Conservation (phyloP, 1,140 invertebrate genomes). For the Ostrea denselamellosa region DNA sequence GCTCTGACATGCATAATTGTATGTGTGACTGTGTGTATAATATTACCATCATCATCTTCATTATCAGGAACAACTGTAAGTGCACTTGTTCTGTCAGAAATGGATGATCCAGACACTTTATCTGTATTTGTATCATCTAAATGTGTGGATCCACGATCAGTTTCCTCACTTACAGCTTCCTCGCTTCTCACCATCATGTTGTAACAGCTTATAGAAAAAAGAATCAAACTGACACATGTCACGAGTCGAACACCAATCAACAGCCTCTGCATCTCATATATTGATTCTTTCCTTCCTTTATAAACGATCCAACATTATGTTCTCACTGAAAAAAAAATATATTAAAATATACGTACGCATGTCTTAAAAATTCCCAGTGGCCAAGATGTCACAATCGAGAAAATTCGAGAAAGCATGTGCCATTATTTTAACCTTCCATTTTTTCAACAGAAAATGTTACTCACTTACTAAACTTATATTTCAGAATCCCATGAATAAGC, state of each 20-base stretch:
- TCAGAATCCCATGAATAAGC: background rate
- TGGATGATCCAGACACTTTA: background rate
- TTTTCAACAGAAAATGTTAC: background rate
- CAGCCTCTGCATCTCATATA: background rate
- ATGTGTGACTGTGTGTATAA: background rate
- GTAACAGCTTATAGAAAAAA: conserved; percentile 11
- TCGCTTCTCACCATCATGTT: conserved; percentile 6
- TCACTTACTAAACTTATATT: background rate
- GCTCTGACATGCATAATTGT: too few species aligned
- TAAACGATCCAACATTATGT: background rate
- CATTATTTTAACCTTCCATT: background rate
- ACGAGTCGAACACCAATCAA: background rate
- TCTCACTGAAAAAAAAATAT: background rate
- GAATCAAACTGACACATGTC: conserved; percentile 1
- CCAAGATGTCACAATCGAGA: background rate
- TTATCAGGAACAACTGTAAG: conserved; percentile 11
- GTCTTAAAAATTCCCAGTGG: too few species aligned
- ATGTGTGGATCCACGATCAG: background rate
- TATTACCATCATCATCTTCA: conserved; percentile 6
- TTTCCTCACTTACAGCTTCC: background rate
- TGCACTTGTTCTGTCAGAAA: background rate
- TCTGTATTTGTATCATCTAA: background rate
- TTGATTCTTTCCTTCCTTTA: background rate
- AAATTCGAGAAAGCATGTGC: conserved; percentile 12
- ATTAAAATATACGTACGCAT: too few species aligned